phyloP scores from a whole-genome alignment of 2,888 invertebrate species.

The Chymomyza amoena region DNA sequence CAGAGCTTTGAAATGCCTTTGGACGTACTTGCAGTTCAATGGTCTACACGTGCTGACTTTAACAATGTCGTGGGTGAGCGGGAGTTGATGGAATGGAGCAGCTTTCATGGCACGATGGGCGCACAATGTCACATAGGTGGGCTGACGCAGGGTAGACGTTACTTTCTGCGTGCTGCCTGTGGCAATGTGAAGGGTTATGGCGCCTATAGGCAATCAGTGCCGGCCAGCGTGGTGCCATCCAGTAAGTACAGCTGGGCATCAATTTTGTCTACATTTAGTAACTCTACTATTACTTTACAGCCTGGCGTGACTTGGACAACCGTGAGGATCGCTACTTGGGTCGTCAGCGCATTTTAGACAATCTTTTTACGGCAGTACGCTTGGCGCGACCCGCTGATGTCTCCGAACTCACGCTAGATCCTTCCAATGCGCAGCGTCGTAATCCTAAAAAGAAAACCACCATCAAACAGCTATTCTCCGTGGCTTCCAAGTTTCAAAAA shows the following conservation, averaged over 20 bases:
- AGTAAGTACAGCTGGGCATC: slow-evolving; percentile 81
- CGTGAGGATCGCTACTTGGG: slow-evolving; percentile 84
- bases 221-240: slow-evolving; percentile 92
- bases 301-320: slow-evolving; percentile 91
- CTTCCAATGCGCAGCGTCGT: slow-evolving; percentile 83
- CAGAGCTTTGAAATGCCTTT: slow-evolving; percentile 14
- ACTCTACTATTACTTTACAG: slow-evolving; percentile 77
- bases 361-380: slow-evolving; percentile 86
- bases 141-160: slow-evolving; percentile 90
- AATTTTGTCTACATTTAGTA: background rate
- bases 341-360: slow-evolving; percentile 86
- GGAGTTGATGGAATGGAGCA: slow-evolving; percentile 84
- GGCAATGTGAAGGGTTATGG: slow-evolving; percentile 97
- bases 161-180: slow-evolving; percentile 94
- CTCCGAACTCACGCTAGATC: slow-evolving; percentile 84
- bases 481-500: slow-evolving; percentile 98
- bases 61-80: slow-evolving; percentile 88
- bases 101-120: slow-evolving; percentile 78
- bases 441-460: slow-evolving; percentile 92
- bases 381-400: slow-evolving; percentile 82
- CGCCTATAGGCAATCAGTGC: slow-evolving; percentile 86
- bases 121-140: slow-evolving; percentile 82
- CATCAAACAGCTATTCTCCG: slow-evolving; percentile 96
- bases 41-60: slow-evolving; percentile 93
- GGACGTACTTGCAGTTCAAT: slow-evolving; percentile 86